Base-by-base conservation (phyloP, 2,113 vertebrate species). In the Cololabis saira region DNA sequence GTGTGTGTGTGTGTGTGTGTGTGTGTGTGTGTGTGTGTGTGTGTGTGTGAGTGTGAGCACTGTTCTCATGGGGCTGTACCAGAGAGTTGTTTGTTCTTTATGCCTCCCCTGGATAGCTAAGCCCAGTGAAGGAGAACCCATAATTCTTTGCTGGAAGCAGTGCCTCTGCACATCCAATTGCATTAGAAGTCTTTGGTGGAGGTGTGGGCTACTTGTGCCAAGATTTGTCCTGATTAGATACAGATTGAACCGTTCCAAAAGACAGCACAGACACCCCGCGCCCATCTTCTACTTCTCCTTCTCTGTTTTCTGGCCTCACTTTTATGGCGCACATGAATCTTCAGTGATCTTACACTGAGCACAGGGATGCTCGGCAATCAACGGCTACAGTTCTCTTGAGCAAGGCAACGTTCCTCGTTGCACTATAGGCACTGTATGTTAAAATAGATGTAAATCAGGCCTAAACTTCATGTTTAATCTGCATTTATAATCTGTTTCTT, bases 121-220 rank as follows among this genome's bases (percentile, higher is more conserved):
- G 90, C 62, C 74, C 90, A 91, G 84, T 90, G 90, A 87, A 92
- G 91, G 81, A 90, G 90, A 93, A 92, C 91, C 91, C 90, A 91
- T 92, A 93, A 92, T 89, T 90, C 90, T 89, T 90, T 86, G 88
- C 85, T 85, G 85, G 83, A 79, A 91, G 88, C 86, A 88, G 87
- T 81, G 87, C 79, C 74, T 73, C 74, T 87, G 86, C 87, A 90
- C 89, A 90, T 91, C 89, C 87, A 91, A 91, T 92, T 92, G 90
- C 91, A 92, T 92, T 90, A 90, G 88, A 73, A 87, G 87, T 79
- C 83, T 70, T 82, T 85, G 80, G 90, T 91, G 63, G 83, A 87
- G 76, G 76, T 73, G 64, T 83, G 76, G 80, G 81, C 78, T 62
- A 81, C 80, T 87, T 83, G 70, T 90, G 83, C 83, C 79, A 69